Base-by-base conservation (phyloP, 2,888 invertebrate species). In the Lucinisca nassula region DNA sequence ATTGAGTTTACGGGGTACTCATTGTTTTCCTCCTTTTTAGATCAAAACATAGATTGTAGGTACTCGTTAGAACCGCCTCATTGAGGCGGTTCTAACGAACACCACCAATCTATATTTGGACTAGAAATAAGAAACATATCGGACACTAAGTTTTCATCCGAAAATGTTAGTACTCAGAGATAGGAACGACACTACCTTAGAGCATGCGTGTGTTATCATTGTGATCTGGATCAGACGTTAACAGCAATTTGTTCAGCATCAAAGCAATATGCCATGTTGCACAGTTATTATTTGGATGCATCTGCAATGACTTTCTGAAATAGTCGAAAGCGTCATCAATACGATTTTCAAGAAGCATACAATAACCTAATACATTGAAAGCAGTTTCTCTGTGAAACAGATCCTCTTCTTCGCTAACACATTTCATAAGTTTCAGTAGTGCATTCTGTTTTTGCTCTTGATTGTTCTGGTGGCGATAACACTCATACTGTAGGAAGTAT, bases 301-400 rank as follows among this genome's bases (percentile, higher is more conserved):
- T 35, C 35, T 35, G 35, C 30, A 67, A 17, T 14, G 67, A 67
- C 35, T 35, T 35, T 35, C 12, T 35, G 35, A 35, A 67, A 32
- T 10, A 12, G 0, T 35, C 12, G 35, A 67, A 67, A 32, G 67
- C 67, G 1, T 30, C 17, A 4, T 32, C 32, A 10, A 67, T 21
- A 12, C 30, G 32, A 8, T 21, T 35, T 21, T 67, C 67, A 32
- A 67, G 35, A 1, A 67, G 67, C 35, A 35, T 10, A 35, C 67
- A 67, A 17, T 67, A 67, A 1, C 67, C 67, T 21, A 67, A 6
- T 4, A 67, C 35, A 67, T 67, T 67, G 0, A 32, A 21, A 35
- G 67, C 67, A 67, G 67, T 67, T 67, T 67, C 67, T 35, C 35
- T 32, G 21, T 67, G 67, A 67, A 35, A 67, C 12, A 67, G 67